Base-by-base conservation (phyloP, 2,113 vertebrate genomes). In the Sorex fumeus region DNA sequence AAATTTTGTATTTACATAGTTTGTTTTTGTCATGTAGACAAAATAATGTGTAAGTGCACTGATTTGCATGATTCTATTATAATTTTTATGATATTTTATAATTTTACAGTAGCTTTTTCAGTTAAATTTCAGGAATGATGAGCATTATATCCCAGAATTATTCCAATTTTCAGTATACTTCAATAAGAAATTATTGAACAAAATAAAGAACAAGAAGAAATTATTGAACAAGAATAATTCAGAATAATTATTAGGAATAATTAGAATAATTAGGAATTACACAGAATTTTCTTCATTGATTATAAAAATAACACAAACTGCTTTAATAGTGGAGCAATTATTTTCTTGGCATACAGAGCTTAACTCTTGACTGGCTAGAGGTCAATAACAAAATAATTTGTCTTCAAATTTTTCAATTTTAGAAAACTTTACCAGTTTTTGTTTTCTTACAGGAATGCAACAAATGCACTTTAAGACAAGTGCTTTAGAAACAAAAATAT, bases 371-470 rank as follows among this genome's bases (percentile, higher is more conserved):
- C 57, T 60, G 23, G 57, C 18, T 23, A 60, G 57, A 60, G 57
- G 18, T 53, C 53, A 53, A 60, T 60, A 60, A 71, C 2, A 66
- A 95, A 9, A 84, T 57, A 53, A 67, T 70, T 27, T 66, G 1
- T 64, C 62, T 83, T 86, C 43, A 82, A 21, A 5, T 43, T 81
- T 88, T 91, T 64, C 93, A 4, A 64, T 91, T 87, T 27, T 23
- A n/a, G 60, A 87, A 91, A 13, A 19, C 60, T 62, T 1, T 62
- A 72, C 8, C 50, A 21, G 13, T 19, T 89, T 78, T 1, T 60
- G 7, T 2, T 64, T 19, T 43, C 11, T 34, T 40, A 36, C 3
- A 72, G 15, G 21, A 89, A 34, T 83, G 1, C 16, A 66, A 4
- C 77, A 85, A 91, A 71, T 77, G 34, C 6, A 28, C 79, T 76